Conservation (phyloP, 2,113 vertebrate species). For the Lynx canadensis region DNA sequence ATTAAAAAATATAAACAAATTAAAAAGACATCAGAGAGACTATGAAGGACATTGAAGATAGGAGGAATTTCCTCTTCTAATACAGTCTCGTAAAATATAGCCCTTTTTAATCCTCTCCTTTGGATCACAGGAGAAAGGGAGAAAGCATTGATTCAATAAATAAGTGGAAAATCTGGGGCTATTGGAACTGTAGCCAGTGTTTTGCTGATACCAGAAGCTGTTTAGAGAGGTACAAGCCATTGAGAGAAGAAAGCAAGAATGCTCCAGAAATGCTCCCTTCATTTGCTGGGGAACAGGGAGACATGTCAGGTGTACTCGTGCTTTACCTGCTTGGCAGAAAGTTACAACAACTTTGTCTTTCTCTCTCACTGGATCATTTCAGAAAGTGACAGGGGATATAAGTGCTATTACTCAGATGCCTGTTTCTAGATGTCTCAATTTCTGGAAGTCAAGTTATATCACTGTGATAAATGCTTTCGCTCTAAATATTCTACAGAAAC, state of each 20-base stretch:
- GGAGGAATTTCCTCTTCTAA: not conserved
- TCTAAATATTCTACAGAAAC: conserved; percentile 59
- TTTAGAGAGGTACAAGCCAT: not conserved
- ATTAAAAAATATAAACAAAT: not conserved
- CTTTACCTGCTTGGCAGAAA: not conserved
- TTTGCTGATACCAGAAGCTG: conserved; percentile 7
- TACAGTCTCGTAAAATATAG: not conserved
- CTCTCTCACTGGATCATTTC: conserved; percentile 50
- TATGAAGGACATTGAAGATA: not conserved
- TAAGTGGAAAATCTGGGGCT: not conserved
- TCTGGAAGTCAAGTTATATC: conserved; percentile 61
- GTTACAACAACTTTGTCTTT: conserved; percentile 57
- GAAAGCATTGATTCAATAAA: not conserved
- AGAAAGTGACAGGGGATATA: conserved; percentile 64
- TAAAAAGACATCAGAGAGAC: not conserved
- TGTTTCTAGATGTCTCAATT: conserved; percentile 75
- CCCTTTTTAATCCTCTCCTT: not conserved
- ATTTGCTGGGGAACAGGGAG: not conserved
- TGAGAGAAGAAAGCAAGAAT: not conserved
- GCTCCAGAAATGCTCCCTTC: not conserved
- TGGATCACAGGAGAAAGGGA: not conserved
- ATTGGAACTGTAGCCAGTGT: not conserved
- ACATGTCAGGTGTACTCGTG: not conserved
- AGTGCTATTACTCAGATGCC: conserved; percentile 66
- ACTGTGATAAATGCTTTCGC: conserved; percentile 66